Evolutionary conservation across 2,888 invertebrate genomes (phyloP).

Genomic region (Mesopsocus fuscifrons): DNA sequence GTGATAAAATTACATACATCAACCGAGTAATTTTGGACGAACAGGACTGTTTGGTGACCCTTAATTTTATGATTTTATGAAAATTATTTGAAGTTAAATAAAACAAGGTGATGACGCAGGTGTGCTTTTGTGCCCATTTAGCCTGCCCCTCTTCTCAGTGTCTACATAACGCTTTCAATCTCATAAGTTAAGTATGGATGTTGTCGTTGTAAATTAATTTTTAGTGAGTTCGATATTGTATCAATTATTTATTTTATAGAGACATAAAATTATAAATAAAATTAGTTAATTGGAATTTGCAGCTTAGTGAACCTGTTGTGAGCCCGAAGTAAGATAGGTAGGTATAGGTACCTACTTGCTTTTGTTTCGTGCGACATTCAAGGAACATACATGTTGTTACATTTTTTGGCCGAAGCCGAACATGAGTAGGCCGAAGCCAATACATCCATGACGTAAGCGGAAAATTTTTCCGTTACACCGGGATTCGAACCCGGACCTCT

Average conservation of each 20-base stretch:
- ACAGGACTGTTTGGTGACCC: too few species aligned
- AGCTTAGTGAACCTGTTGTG: neutral
- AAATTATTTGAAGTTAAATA: too few species aligned
- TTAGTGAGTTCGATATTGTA: constrained; percentile 5
- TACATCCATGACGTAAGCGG: too few species aligned
- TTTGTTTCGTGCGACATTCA: too few species aligned
- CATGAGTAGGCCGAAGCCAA: too few species aligned
- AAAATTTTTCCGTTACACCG: too few species aligned
- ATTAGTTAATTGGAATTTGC: neutral
- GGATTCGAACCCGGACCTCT: too few species aligned
- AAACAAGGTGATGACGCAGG: too few species aligned
- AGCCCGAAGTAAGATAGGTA: neutral
- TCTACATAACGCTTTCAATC: constrained; percentile 1
- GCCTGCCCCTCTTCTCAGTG: neutral
- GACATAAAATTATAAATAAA: neutral
- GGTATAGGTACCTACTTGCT: too few species aligned
- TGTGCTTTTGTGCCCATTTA: constrained; percentile 5
- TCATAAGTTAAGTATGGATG: constrained; percentile 6
- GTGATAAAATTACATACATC: neutral
- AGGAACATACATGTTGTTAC: too few species aligned
- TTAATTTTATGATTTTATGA: too few species aligned
- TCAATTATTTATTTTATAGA: constrained; percentile 6
- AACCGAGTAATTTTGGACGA: neutral
- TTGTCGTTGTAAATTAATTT: constrained; percentile 4
- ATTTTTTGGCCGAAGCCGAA: too few species aligned